Base-by-base conservation (phyloP, 2,888 invertebrate species). In the Cosmia trapezina region DNA sequence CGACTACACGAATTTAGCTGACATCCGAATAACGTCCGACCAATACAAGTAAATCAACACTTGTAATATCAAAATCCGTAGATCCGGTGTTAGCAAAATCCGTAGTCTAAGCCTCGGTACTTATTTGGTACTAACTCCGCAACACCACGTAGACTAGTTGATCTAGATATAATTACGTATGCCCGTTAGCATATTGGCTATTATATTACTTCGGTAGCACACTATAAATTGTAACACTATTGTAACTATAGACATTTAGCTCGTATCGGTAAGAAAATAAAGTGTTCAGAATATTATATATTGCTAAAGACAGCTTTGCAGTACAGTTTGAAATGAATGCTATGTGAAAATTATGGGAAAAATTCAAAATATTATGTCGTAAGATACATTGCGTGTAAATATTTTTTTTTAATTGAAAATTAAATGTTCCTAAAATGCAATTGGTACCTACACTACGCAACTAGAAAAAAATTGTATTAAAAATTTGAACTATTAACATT, bases 401-500 rank as follows among this genome's bases (percentile, higher is more conserved):
- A 33, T 49, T n/a, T 22, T 51, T 54, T 66, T 64, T 47, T 11
- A 6, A 7, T 66, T 68, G 57, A 73, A 64, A 82, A 82, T 53
- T 14, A 61, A 66, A 49, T 60, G 51, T 51, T 73, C 67, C 86
- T 87, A 88, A 86, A 88, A 84, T 86, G 83, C 83, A 86, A 83
- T 83, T 80, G 79, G 59, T 84, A 82, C 75, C 86, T 88, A 87
- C 70, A 78, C 85, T 87, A 86, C 68, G 51, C 68, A 70, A 83
- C 78, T 83, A 78, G 83, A 84, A 84, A 86, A 83, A 87, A 83
- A 84, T 78, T 79, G 71, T 76, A 78, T 80, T 79, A 83, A 82
- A 86, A 83, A 89, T 89, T 90, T 90, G 88, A 89, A 90, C 89
- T 90, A 89, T 83, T 64, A 83, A 85, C 82, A 83, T 76, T 78